Percentiles rank a stretch among this genome's conserved stretches.
Conservation (phyloP, 2,113 vertebrate species). For the Ochotona princeps region DNA sequence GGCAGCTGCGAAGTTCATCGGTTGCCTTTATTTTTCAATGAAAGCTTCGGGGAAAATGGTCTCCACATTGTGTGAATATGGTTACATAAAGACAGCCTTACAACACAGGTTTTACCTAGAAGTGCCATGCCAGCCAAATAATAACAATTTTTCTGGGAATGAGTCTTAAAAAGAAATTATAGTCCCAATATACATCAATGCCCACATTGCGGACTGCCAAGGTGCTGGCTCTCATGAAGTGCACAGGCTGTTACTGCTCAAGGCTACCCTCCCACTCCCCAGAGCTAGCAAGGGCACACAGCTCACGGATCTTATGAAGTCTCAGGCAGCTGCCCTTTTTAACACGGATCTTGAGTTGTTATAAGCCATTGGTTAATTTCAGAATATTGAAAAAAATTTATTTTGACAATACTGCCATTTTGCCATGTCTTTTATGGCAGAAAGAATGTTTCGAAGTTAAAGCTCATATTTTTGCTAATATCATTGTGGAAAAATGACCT, state of each 20-base stretch:
- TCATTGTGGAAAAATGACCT: slow-evolving; percentile 41
- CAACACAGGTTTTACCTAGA: background rate
- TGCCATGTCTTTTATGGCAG: background rate
- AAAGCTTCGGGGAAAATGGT: background rate
- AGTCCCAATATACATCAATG: background rate
- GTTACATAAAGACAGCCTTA: slow-evolving; percentile 13
- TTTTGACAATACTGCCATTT: slow-evolving; percentile 27
- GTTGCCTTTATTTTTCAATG: background rate
- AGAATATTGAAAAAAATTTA: background rate
- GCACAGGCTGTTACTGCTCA: background rate
- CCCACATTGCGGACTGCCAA: background rate
- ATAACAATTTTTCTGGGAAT: background rate
- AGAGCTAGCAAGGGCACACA: background rate
- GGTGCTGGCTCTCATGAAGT: background rate
- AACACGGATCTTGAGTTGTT: slow-evolving; percentile 9
- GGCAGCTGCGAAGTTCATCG: background rate
- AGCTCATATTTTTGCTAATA: slow-evolving; percentile 21
- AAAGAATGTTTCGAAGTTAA: slow-evolving; percentile 27
- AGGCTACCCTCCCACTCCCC: background rate
- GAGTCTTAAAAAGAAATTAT: background rate
- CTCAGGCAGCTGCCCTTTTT: background rate
- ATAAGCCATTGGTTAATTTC: slow-evolving; percentile 24
- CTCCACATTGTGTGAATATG: background rate
- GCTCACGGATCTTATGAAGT: background rate
- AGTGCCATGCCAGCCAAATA: background rate